Conservation (phyloP, 2,113 vertebrate genomes). For the Bubo bubo region DNA sequence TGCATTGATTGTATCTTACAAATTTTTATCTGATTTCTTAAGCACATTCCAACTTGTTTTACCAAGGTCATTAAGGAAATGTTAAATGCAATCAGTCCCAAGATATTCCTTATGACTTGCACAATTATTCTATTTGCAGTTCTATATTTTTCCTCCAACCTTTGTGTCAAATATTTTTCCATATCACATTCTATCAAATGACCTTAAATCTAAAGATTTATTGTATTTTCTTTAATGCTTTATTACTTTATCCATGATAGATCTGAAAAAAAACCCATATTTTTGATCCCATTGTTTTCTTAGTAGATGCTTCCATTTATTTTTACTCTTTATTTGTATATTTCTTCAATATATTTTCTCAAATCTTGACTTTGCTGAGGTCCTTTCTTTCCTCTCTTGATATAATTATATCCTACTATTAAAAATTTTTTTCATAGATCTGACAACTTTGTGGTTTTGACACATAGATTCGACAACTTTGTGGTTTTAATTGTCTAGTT, state of each 20-base stretch:
- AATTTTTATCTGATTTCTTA: not conserved
- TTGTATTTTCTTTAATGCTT: not conserved
- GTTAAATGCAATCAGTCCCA: not conserved
- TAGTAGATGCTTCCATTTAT: not conserved
- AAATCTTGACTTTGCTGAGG: not conserved
- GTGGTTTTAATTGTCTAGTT: not conserved
- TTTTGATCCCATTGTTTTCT: not conserved
- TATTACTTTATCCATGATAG: not conserved
- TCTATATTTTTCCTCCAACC: not conserved
- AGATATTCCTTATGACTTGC: not conserved
- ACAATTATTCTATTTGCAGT: not conserved
- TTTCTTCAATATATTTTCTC: not conserved
- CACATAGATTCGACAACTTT: too few relatives aligned
- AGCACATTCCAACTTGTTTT: not conserved
- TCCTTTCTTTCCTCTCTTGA: not conserved
- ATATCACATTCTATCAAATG: not conserved
- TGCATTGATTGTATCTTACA: not conserved
- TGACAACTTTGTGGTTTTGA: too few relatives aligned
- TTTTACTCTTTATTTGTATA: not conserved
- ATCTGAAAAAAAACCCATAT: fast-evolving
- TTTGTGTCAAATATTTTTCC: not conserved
- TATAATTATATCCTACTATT: not conserved
- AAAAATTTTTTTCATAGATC: not conserved
- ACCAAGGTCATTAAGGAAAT: not conserved
- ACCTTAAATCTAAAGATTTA: not conserved